Conservation (phyloP, 2,113 vertebrate genomes). For the Motacilla alba region DNA sequence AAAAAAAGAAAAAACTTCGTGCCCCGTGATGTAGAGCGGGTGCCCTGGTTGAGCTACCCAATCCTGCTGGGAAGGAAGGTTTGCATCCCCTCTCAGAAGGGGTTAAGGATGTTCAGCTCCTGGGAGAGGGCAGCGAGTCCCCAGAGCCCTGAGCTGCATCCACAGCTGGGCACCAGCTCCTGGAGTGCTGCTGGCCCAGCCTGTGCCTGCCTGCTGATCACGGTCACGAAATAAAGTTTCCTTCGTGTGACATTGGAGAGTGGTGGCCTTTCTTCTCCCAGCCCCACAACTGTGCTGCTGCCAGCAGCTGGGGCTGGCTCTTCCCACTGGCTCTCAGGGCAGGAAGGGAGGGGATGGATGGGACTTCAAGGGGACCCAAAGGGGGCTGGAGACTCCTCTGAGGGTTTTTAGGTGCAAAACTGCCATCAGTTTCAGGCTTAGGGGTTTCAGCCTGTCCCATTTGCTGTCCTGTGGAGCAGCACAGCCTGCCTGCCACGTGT, state of each 20-base stretch:
- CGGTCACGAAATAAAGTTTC: not conserved
- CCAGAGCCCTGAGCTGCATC: rapidly evolving
- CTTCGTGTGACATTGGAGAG: not conserved
- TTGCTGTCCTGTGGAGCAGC: rapidly evolving
- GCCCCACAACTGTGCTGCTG: not conserved
- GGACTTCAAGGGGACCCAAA: not conserved
- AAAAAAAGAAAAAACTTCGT: rapidly evolving
- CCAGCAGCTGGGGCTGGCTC: not conserved
- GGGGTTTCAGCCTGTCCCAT: not conserved
- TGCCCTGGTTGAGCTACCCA: not conserved
- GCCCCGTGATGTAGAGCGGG: not conserved
- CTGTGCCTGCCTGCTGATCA: not conserved
- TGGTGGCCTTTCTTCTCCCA: not conserved
- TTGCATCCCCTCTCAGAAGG: not conserved
- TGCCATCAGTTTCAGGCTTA: not conserved
- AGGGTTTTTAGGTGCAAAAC: not conserved
- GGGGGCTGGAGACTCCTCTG: not conserved
- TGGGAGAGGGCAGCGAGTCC: not conserved
- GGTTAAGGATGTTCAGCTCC: not conserved
- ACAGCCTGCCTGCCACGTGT: not conserved
- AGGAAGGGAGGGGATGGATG: not conserved
- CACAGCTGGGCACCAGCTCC: not conserved
- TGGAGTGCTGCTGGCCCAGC: not conserved
- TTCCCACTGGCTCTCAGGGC: not conserved
- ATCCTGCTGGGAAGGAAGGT: not conserved